Evolutionary conservation across 2,797 vertebrate species (phyloP).

Genomic region (Pangasius djambal): DNA sequence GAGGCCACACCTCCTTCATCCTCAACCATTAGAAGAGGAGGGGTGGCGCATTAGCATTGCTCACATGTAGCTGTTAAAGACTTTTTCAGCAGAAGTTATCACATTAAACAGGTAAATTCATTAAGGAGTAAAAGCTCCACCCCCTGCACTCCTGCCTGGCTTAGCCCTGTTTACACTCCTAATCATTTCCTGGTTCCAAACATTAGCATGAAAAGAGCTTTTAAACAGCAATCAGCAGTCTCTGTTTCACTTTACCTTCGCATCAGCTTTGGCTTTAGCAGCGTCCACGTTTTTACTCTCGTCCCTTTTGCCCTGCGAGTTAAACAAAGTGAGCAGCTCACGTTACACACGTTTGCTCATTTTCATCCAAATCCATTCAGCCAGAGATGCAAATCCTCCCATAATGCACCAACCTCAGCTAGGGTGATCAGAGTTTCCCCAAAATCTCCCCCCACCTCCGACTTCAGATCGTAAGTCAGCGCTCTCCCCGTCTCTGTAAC

Average conservation of each 20-base stretch:
- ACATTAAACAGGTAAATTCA: neutral
- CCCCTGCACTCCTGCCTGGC: neutral
- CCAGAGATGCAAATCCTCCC: neutral
- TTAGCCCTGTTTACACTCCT: neutral
- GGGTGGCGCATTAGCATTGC: neutral
- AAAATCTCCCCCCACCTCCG: conserved; percentile 84
- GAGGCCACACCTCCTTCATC: neutral
- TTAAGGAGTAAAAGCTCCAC: neutral
- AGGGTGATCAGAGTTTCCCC: conserved; percentile 80
- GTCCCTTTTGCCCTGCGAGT: conserved; percentile 79
- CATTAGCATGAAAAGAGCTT: neutral
- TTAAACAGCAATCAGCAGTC: neutral
- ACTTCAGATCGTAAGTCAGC: conserved; percentile 78
- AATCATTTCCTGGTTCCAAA: no score
- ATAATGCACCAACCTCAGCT: conserved; percentile 75
- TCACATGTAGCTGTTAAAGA: neutral
- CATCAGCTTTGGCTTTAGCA: conserved; percentile 81
- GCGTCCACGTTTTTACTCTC: conserved; percentile 75
- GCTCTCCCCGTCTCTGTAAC: conserved; percentile 77
- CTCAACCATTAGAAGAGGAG: neutral
- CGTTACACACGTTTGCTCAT: neutral
- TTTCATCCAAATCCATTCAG: conserved; percentile 34
- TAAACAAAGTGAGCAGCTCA: neutral
- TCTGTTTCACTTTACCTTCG: conserved; percentile 69
- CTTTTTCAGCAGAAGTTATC: neutral